phyloP scores from a whole-genome alignment of 2,797 vertebrate genomes.

The Threskiornis aethiopicus region DNA sequence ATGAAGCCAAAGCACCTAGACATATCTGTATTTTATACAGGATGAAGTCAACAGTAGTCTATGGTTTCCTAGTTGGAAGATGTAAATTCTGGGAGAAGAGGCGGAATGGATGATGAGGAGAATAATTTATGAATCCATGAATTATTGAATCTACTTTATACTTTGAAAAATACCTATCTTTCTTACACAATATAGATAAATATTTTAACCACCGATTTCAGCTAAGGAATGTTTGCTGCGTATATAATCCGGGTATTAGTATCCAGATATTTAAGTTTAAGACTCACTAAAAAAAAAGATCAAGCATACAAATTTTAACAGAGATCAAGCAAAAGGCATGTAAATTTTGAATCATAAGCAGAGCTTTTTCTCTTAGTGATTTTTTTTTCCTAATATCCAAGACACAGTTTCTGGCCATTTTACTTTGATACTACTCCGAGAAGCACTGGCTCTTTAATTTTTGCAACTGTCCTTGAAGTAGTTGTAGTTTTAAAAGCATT shows the following conservation, averaged over 20 bases:
- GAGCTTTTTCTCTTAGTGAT: not conserved
- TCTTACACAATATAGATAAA: not conserved
- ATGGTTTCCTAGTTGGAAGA: not conserved
- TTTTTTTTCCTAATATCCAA: not conserved
- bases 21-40: not conserved
- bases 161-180: not conserved
- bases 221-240: not conserved
- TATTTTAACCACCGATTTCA: not conserved
- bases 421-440: not conserved
- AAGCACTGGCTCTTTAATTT: not conserved
- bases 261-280: not conserved
- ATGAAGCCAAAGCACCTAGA: not conserved
- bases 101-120: not conserved
- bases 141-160: not conserved
- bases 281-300: not conserved
- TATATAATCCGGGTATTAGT: not conserved
- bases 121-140: not conserved
- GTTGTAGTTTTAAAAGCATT: not conserved
- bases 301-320: not conserved
- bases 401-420: not conserved
- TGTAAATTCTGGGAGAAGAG: not conserved
- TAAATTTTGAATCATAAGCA: not conserved
- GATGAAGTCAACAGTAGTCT: not conserved
- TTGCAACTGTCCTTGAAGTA: not conserved
- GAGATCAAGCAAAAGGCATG: not conserved